These are phyloP conservation scores for Melanargia galathea DNA, from an alignment of 2,888 invertebrate genomes.

Conservation along the genomic window DNA sequence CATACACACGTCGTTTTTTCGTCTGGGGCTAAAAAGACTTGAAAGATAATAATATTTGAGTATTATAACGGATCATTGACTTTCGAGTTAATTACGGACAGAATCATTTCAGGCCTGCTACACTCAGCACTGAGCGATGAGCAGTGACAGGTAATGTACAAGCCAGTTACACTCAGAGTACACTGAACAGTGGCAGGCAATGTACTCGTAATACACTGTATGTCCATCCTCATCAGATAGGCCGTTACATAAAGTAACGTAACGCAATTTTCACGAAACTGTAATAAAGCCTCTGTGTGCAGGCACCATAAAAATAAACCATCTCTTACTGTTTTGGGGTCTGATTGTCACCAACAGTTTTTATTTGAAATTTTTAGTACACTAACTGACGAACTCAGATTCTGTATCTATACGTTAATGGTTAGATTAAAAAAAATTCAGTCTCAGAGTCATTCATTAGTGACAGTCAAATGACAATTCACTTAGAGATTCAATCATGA, in stretches of 20 bases:
- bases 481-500: no score
- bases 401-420: no score
- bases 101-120: background rate
- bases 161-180: background rate
- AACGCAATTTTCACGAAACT: background rate
- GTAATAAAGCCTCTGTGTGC: background rate
- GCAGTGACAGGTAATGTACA: background rate
- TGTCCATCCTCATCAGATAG: conserved; percentile 1
- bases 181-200: background rate
- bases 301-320: background rate
- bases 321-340: background rate
- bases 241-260: background rate
- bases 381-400: no score
- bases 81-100: background rate
- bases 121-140: background rate
- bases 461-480: no score
- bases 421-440: no score
- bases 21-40: no score
- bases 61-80: background rate
- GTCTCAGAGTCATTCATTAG: no score
- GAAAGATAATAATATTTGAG: no score
- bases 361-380: no score
- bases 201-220: conserved; percentile 1
- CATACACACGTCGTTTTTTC: no score
- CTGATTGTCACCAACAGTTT: background rate